Percentiles rank a stretch among this genome's conserved stretches.
phyloP scores from a whole-genome alignment of 2,888 invertebrate species.

The Gonocerus acuteangulatus region DNA sequence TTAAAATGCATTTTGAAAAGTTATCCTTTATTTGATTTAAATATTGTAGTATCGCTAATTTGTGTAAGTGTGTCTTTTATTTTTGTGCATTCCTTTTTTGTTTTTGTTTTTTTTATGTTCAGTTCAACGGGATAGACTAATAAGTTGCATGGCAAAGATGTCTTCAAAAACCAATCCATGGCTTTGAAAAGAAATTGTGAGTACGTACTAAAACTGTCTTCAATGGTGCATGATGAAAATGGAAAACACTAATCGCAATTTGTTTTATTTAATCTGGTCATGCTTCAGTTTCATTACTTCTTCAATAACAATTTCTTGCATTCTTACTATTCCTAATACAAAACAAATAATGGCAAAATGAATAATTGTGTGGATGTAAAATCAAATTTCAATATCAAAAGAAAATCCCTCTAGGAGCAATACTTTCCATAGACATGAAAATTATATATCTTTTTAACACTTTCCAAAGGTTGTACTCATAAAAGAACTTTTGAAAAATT shows the following conservation, averaged over 20 bases:
- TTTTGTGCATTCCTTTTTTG: slow-evolving; percentile 4
- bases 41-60: slow-evolving; percentile 5
- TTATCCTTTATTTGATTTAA: background rate
- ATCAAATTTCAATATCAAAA: too few relatives aligned
- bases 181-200: slow-evolving; percentile 22
- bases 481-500: too few relatives aligned
- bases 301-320: too few relatives aligned
- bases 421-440: too few relatives aligned
- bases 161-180: slow-evolving; percentile 22
- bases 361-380: too few relatives aligned
- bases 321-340: too few relatives aligned
- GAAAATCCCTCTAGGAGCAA: too few relatives aligned
- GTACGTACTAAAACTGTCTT: slow-evolving; percentile 9
- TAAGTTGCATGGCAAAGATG: slow-evolving; percentile 31
- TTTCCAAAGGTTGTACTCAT: too few relatives aligned
- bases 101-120: slow-evolving; percentile 25
- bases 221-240: slow-evolving; percentile 14
- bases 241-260: background rate
- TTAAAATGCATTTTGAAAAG: background rate
- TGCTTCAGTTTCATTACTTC: too few relatives aligned
- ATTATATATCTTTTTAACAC: too few relatives aligned
- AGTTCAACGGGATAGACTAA: slow-evolving; percentile 30
- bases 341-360: too few relatives aligned
- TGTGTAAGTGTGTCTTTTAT: slow-evolving; percentile 11
- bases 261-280: too few relatives aligned